Evolutionary conservation across 2,888 invertebrate genomes (phyloP).

Genomic region (Calliopum simillimum): DNA sequence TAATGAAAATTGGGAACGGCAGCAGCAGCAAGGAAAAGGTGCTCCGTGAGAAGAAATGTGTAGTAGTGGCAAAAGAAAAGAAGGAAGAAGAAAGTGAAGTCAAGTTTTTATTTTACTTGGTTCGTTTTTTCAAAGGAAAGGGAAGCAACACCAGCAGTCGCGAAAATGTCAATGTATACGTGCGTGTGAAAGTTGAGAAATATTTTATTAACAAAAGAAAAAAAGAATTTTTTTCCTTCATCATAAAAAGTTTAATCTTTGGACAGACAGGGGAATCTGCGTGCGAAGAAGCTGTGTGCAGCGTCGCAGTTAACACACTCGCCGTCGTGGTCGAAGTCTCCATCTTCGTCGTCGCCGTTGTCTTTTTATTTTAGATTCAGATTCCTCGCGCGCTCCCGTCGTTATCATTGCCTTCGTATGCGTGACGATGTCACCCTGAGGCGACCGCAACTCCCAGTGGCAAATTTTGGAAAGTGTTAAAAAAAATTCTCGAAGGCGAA

Average conservation of each 20-base stretch:
- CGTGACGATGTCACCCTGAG: slow-evolving; percentile 29
- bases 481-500: slow-evolving; percentile 17
- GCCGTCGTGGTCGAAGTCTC: too few relatives aligned
- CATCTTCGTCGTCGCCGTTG: slow-evolving; percentile 16
- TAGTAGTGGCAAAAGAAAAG: slow-evolving; percentile 13
- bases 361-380: background rate
- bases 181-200: slow-evolving; percentile 36
- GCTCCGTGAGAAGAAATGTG: slow-evolving; percentile 23
- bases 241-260: background rate
- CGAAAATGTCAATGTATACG: slow-evolving; percentile 38
- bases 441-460: slow-evolving; percentile 8
- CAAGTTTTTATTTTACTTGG: too few relatives aligned
- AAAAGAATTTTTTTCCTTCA: background rate
- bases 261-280: too few relatives aligned
- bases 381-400: slow-evolving; percentile 18
- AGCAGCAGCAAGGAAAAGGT: slow-evolving; percentile 7
- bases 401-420: slow-evolving; percentile 17
- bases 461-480: slow-evolving; percentile 13
- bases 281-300: too few relatives aligned
- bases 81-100: slow-evolving; percentile 27
- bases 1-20: slow-evolving; percentile 1
- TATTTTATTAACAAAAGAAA: slow-evolving; percentile 10
- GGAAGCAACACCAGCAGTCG: slow-evolving; percentile 7
- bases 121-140: slow-evolving; percentile 7
- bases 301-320: too few relatives aligned